Evolutionary conservation across 2,888 invertebrate species (phyloP).

Genomic region (Rutpela maculata): DNA sequence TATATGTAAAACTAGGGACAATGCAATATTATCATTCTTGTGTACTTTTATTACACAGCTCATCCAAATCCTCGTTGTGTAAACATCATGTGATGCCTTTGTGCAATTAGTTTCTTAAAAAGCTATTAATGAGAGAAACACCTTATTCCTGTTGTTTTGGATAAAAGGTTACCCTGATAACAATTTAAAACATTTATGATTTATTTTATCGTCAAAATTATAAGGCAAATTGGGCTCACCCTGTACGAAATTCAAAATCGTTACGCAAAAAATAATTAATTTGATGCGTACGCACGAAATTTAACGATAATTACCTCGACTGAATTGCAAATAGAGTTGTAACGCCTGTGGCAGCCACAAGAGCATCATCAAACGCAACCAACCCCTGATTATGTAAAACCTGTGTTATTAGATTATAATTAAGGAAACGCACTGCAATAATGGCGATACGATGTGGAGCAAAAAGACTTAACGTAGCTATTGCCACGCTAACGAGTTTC

Average conservation of each 20-base stretch:
- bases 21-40: too few relatives aligned
- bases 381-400: slow-evolving; percentile 62
- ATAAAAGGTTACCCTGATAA: too few relatives aligned
- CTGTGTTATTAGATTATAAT: slow-evolving; percentile 64
- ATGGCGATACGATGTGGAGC: slow-evolving; percentile 61
- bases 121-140: too few relatives aligned
- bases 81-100: too few relatives aligned
- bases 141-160: too few relatives aligned
- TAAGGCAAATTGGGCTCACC: not conserved
- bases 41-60: too few relatives aligned
- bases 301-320: slow-evolving; percentile 47
- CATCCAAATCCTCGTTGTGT: too few relatives aligned
- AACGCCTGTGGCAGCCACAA: slow-evolving; percentile 47
- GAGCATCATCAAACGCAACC: slow-evolving; percentile 56
- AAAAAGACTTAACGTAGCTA: slow-evolving; percentile 57
- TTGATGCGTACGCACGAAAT: slow-evolving; percentile 36
- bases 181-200: too few relatives aligned
- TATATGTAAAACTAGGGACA: too few relatives aligned
- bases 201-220: not conserved
- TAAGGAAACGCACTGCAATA: slow-evolving; percentile 64
- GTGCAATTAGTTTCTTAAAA: too few relatives aligned
- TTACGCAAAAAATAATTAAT: slow-evolving; percentile 27
- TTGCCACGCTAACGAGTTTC: slow-evolving; percentile 60
- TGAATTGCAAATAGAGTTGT: slow-evolving; percentile 55
- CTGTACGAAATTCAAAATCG: not conserved